Evolutionary conservation across 1,140 invertebrate genomes (phyloP), one percentile per base, ranked within the genome.

Genomic region (Sarcophaga peregrina): DNA sequence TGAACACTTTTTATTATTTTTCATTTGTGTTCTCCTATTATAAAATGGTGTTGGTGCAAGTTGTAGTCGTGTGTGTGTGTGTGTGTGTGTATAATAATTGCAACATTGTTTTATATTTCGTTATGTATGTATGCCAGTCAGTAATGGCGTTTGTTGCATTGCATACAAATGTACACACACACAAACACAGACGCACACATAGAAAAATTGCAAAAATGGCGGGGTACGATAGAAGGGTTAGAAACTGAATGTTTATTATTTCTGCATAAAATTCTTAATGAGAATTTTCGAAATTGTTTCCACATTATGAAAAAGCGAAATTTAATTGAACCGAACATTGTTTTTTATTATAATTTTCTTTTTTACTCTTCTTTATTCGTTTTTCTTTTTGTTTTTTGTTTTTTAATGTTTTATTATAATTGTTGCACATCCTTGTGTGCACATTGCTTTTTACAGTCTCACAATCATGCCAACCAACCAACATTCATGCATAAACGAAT

Each of bases 241-340:
- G 45, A 8, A 76, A 17, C 11, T 48, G 45, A 76, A 76, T 76
- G 74, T 76, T 76, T 76, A 76, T 76, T 76, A 76, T 76, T 76
- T 76, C 74, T 76, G 74, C 74, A 76, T 76, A 47, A 76, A 76
- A 76, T 76, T 76, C 74, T 76, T 76, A 76, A 76, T 76, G 74
- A 76, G 74, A 76, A 76, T 76, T 76, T 76, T 76, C 74, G 74
- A 76, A 76, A 76, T 76, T 76, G 74, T 76, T 76, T 76, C 46
- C 74, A 76, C 74, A 76, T 76, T 76, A 76, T 76, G 74, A 76
- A 76, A 76, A 76, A 76, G 74, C 74, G 74, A 76, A 76, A 76
- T 76, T 76, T 76, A 76, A 76, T 76, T 76, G 74, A 76, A 76
- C 74, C 74, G 74, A 76, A 76, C 74, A 76, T 76, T 76, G 74